phyloP scores from a whole-genome alignment of 2,113 vertebrate genomes.

The Caranx ignobilis region DNA sequence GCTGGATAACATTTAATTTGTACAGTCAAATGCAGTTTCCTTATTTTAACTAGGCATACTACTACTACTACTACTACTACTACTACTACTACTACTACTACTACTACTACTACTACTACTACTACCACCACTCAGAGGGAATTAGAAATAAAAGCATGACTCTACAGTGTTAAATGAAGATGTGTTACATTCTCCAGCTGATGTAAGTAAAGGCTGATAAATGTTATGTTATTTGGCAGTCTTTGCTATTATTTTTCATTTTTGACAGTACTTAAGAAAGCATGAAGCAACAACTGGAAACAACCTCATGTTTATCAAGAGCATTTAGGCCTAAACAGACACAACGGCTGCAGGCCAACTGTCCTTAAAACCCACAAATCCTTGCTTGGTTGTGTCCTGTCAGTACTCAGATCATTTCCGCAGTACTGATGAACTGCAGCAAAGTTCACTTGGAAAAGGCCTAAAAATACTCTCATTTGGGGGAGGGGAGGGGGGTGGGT shows the following conservation, averaged over 20 bases:
- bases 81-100: no score
- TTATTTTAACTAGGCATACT: no score
- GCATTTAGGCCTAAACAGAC: background rate
- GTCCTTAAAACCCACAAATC: constrained; percentile 22
- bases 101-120: no score
- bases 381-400: background rate
- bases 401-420: background rate
- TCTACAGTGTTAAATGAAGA: no score
- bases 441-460: background rate
- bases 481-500: background rate
- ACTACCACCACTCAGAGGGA: no score
- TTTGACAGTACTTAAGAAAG: background rate
- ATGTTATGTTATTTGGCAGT: background rate
- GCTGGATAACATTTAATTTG: no score
- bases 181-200: no score
- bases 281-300: background rate
- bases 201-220: no score
- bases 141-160: no score
- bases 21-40: no score
- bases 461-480: background rate
- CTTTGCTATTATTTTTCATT: background rate
- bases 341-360: background rate
- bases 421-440: background rate
- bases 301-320: background rate
- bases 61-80: no score